Evolutionary conservation across 64 coral and sea anemone species (phyloP).

Genomic region (Acropora yongei): DNA sequence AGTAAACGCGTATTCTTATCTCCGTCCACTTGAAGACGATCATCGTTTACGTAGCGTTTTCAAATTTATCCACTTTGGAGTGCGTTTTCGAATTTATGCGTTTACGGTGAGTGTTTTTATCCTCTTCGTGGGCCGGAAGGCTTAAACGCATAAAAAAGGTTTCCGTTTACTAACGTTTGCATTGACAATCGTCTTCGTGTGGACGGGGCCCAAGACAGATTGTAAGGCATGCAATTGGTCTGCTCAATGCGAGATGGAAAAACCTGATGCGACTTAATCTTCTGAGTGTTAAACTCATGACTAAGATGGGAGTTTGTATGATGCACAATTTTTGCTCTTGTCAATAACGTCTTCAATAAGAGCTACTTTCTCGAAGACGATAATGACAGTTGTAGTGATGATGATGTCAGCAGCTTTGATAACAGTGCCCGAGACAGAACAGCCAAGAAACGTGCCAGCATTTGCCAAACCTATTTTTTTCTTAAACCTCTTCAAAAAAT

Average conservation of each 20-base stretch:
- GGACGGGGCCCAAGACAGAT: neutral
- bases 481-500: no score
- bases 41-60: no score
- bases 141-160: no score
- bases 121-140: no score
- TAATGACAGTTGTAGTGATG: neutral
- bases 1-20: no score
- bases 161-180: no score
- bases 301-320: neutral
- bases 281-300: neutral
- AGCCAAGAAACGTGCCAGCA: neutral
- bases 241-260: neutral
- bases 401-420: no score
- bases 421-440: neutral
- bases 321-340: neutral
- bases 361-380: neutral
- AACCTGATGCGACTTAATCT: neutral
- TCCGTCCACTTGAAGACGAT: no score
- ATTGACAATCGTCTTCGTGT: no score
- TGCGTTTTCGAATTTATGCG: no score
- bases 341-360: neutral
- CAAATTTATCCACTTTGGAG: no score
- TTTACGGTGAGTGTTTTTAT: no score
- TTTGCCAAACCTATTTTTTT: neutral
- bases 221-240: conserved; percentile 1